Conservation (phyloP, 2,113 vertebrate genomes). For the Grammomys dolichurus region DNA sequence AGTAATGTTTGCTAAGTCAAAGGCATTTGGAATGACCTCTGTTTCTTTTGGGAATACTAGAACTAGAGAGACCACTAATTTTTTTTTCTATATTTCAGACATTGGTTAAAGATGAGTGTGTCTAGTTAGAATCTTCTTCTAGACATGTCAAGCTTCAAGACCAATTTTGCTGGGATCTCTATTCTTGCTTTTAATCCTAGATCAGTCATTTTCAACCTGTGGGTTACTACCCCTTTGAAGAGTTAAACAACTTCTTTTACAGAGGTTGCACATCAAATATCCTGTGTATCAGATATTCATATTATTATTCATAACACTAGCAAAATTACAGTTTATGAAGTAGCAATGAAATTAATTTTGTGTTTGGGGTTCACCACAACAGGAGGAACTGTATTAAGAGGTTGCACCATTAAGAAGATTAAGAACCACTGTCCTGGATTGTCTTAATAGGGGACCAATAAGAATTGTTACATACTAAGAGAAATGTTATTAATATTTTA, state of each 20-base stretch:
- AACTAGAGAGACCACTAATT: neutral
- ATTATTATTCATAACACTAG: neutral
- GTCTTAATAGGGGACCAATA: neutral
- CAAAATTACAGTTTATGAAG: neutral
- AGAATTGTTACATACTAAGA: neutral
- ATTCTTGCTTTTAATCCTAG: neutral
- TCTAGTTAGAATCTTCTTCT: neutral
- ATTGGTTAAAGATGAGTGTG: neutral
- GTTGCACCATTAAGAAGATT: neutral
- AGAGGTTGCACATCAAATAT: neutral
- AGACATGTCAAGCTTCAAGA: neutral
- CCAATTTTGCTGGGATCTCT: neutral
- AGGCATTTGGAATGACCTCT: neutral
- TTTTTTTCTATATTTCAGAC: neutral
- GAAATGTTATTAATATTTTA: neutral
- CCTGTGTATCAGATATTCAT: neutral
- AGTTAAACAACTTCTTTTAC: neutral
- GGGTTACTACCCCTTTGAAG: neutral
- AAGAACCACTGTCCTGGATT: neutral
- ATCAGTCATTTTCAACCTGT: neutral
- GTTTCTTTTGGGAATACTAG: neutral
- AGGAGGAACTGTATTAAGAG: neutral
- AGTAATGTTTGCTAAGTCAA: neutral
- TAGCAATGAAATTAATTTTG: neutral
- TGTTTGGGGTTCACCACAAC: neutral